Base-by-base conservation (phyloP, 2,888 invertebrate genomes). In the Archaeoteleia sp. region DNA sequence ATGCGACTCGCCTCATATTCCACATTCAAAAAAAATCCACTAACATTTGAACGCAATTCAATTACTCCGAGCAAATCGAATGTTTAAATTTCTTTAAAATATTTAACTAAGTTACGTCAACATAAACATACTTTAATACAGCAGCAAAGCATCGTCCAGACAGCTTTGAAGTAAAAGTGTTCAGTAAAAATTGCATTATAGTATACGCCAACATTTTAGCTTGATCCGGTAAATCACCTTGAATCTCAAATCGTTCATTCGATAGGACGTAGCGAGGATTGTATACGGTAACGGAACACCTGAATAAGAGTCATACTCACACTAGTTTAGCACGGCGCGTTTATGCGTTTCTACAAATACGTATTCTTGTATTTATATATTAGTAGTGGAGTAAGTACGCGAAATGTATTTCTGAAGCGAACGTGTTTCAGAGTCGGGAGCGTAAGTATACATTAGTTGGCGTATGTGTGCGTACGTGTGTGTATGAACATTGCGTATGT, bases 251-350 rank as follows among this genome's bases (percentile, higher is more conserved):
- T 61, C 30, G 43, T 57, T 57, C 62, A 63, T 40, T 46, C 55
- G 51, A n/a, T n/a, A n/a, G n/a, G 42, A 61, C 42, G 51, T 39
- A 61, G 42, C 27, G n/a, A 20, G 60, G 72, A 74, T 79, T 79
- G 78, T 73, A 74, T 72, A 76, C 71, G 72, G 76, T 78, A 81
- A 81, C 77, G 73, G 78, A 78, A 79, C 76, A 76, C 74, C 76
- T 72, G 74, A 75, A 76, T 77, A 78, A 76, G 76, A 78, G 77
- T 74, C 29, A 51, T 51, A 39, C 55, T 43, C 29, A 48, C 42
- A 14, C 40, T 1, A 13, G 15, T 8, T 46, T 39, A 30, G 45
- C 51, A 29, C 34, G 15, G 37, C 39, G 48, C 49, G 51, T 62
- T 54, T 58, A 39, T 49, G 53, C 53, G 48, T 46, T 49, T 51